Evolutionary conservation across 1,140 invertebrate species (phyloP), one percentile per base, ranked within the genome.

Genomic region (Drosophila simulans): DNA sequence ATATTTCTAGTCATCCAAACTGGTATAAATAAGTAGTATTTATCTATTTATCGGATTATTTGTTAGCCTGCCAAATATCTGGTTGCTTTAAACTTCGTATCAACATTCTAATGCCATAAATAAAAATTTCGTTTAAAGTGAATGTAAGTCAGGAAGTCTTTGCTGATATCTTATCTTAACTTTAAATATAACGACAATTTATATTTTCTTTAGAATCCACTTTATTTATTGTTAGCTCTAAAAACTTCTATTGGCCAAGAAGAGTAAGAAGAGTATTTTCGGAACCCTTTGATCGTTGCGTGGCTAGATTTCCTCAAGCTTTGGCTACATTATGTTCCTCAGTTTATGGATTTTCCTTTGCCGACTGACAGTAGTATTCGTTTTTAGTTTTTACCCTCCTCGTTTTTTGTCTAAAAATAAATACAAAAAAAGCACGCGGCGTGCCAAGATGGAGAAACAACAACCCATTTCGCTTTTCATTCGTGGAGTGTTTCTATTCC

Each of bases 381-480:
- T 53, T 48, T 69, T 60, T 35, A 37, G 40, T 60, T 71, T 60
- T 27, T 39, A 35, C 48, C 70, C 25, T 22, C 37, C 35, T 57
- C 34, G 39, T 51, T 74, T 65, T 69, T 65, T 22, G 58, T 25
- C 83, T 86, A 69, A 88, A 86, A 86, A 88, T 82, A 86, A 17
- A n/a, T n/a, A n/a, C n/a, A n/a, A 72, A 68, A 46, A 39, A 13
- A 39, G 40, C 68, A 86, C 73, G 63, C 77, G 59, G 48, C 56
- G 68, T 31, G 31, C 22, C 58, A 53, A 59, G 64, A 60, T 76
- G 59, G 49, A 71, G n/a, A 57, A 51, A 15, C 39, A 51, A 15
- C 39, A 58, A 56, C 17, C 71, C 62, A 62, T 70, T 88, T 86
- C 84, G 79, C 83, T 86, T 86, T 86, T 89, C 84, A 70, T 77